A percentile compares a stretch with the other conserved stretches of the same genome.
Evolutionary conservation across 2,888 invertebrate species (phyloP).

Genomic region (Artemia sinica): DNA sequence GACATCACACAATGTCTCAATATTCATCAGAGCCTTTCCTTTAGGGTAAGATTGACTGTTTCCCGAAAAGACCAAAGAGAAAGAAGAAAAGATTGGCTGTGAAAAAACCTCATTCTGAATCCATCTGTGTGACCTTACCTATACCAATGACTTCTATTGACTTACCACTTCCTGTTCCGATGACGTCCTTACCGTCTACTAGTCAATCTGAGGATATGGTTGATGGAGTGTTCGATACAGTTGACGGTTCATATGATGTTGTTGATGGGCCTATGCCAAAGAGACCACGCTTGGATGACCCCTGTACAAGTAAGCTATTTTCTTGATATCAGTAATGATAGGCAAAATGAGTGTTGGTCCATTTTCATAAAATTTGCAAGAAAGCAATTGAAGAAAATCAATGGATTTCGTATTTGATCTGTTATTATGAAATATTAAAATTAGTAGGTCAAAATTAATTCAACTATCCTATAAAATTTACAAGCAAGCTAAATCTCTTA

Average conservation of each 20-base stretch:
- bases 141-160: neutral
- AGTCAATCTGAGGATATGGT: neutral
- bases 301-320: slow-evolving; percentile 3
- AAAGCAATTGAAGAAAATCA: too few species aligned
- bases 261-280: neutral
- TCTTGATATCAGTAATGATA: neutral
- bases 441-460: too few species aligned
- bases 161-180: neutral
- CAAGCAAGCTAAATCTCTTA: too few species aligned
- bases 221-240: neutral
- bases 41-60: neutral
- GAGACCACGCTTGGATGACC: neutral
- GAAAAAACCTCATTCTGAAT: too few species aligned
- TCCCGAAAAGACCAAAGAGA: slow-evolving; percentile 9
- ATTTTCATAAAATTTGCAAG: too few species aligned
- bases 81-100: neutral
- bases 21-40: too few species aligned
- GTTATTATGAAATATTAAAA: too few species aligned
- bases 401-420: too few species aligned
- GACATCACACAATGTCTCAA: too few species aligned
- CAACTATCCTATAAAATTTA: too few species aligned
- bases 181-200: neutral
- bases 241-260: neutral
- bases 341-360: too few species aligned
- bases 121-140: neutral